Evolutionary conservation across 2,113 vertebrate species (phyloP), one percentile per base, ranked within the genome.

Genomic region (Platycercus adscitus): DNA sequence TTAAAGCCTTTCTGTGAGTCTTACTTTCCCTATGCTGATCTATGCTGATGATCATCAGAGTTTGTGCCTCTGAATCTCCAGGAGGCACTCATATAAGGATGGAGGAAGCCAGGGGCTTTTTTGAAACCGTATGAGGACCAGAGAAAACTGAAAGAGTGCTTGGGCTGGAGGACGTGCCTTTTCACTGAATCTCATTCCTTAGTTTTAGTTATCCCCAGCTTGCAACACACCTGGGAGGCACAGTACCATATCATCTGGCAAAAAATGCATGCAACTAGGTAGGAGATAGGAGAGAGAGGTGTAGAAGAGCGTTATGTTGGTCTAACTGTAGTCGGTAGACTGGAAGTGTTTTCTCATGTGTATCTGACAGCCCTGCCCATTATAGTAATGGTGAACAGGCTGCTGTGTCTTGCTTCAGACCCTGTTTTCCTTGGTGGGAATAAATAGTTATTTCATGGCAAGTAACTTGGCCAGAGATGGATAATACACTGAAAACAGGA

Each of bases 31-130:
- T 46, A 8, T 20, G 25, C 41, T 94, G 15, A 47, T 25, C 11
- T 29, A n/a, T 1, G 1, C 21, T 55, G 33, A 46, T 0, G 2
- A 33, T 41, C 23, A 53, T 46, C 49, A n/a, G 49, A 60, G 10
- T 53, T 41, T 53, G 17, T 70, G 28, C 10, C 11, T 81, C 77
- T 29, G 12, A 84, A 47, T 47, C 19, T 73, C 43, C 21, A 53
- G 13, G 12, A 65, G 15, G 6, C 47, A 76, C 8, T 60, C 9
- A 20, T 4, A 33, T 13, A 26, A 93, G 3, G 10, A 61, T 5
- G 9, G 46, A 72, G 52, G 29, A 93, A 76, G 10, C 3, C 77
- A 66, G 8, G 7, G 9, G 10, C 1, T 23, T 72, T 95, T 88
- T 39, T 72, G 9, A 82, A 88, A 66, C 19, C 3, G 3, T 39